Evolutionary conservation across 2,113 vertebrate species (phyloP).

Genomic region (Irena cyanogastra): DNA sequence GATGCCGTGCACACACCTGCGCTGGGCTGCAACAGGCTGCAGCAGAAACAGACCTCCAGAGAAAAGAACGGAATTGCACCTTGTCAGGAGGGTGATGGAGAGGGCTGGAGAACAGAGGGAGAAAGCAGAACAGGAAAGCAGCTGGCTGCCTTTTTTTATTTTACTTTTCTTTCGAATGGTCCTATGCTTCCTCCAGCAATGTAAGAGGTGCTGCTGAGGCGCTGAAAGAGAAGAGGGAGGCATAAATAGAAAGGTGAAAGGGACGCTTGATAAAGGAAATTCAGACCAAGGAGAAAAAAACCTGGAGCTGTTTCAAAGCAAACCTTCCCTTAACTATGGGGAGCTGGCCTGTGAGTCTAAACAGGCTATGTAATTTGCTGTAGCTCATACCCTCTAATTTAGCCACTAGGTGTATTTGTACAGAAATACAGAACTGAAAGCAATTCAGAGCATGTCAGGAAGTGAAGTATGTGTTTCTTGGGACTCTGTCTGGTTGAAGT

Average conservation of each 20-base stretch:
- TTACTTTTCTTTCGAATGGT: background rate
- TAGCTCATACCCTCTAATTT: conserved; percentile 4
- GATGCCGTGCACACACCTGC: accelerated
- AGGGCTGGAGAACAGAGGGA: background rate
- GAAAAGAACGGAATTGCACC: background rate
- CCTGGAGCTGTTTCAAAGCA: conserved; percentile 4
- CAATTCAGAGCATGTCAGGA: conserved; percentile 10
- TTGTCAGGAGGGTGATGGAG: background rate
- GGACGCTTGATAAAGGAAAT: background rate
- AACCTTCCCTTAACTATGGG: background rate
- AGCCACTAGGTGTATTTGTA: conserved; percentile 21
- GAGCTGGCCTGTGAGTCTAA: background rate
- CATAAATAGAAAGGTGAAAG: background rate
- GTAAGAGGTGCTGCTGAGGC: background rate
- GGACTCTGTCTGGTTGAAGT: background rate
- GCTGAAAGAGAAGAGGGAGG: background rate
- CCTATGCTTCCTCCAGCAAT: background rate
- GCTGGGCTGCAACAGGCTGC: background rate
- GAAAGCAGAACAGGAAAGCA: background rate
- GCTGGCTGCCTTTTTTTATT: background rate
- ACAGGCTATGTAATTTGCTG: conserved; percentile 45
- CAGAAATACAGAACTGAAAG: conserved; percentile 9
- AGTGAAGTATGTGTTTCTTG: background rate
- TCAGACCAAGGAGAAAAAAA: background rate
- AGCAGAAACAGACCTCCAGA: background rate